These are phyloP conservation scores for Lates calcarifer DNA, from an alignment of 2,113 vertebrate genomes.

Conservation along the genomic window DNA sequence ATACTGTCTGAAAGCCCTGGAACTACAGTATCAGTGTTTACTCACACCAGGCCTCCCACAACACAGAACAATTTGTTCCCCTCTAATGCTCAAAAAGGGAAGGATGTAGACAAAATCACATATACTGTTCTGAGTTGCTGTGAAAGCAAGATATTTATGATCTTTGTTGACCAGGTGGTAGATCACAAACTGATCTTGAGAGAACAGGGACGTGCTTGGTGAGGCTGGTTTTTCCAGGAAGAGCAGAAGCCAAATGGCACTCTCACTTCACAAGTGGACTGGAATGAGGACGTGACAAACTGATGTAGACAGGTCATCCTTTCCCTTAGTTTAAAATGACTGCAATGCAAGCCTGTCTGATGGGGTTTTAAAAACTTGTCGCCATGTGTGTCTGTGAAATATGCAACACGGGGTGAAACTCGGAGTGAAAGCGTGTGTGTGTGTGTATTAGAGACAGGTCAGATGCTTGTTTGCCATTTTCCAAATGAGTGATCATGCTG, in stretches of 20 bases:
- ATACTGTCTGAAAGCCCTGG: slow-evolving; percentile 13
- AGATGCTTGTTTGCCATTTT: slow-evolving; percentile 19
- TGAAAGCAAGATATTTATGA: slow-evolving; percentile 74
- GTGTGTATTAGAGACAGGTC: neutral
- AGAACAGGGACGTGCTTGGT: slow-evolving; percentile 29
- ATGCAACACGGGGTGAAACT: slow-evolving; percentile 17
- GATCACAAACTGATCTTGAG: slow-evolving; percentile 42
- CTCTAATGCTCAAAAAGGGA: slow-evolving; percentile 25
- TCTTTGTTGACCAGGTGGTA: slow-evolving; percentile 39
- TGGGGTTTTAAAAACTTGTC: slow-evolving; percentile 9
- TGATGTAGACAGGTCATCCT: slow-evolving; percentile 14
- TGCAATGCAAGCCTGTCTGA: neutral
- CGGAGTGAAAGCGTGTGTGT: neutral
- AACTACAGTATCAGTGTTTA: slow-evolving; percentile 35
- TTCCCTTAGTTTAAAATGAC: slow-evolving; percentile 31
- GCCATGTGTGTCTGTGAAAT: slow-evolving; percentile 33
- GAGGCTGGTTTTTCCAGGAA: slow-evolving; percentile 41
- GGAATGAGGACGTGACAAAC: slow-evolving; percentile 35
- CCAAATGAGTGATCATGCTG: slow-evolving; percentile 26
- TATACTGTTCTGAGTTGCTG: slow-evolving; percentile 53
- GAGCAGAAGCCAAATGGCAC: slow-evolving; percentile 1
- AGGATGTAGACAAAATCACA: slow-evolving; percentile 37
- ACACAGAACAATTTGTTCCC: slow-evolving; percentile 50
- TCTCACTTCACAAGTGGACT: slow-evolving; percentile 24
- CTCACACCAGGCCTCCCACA: neutral